A percentile compares a stretch with the other conserved stretches of the same genome.
phyloP scores from a whole-genome alignment of 2,797 vertebrate genomes.

The Capromys pilorides region DNA sequence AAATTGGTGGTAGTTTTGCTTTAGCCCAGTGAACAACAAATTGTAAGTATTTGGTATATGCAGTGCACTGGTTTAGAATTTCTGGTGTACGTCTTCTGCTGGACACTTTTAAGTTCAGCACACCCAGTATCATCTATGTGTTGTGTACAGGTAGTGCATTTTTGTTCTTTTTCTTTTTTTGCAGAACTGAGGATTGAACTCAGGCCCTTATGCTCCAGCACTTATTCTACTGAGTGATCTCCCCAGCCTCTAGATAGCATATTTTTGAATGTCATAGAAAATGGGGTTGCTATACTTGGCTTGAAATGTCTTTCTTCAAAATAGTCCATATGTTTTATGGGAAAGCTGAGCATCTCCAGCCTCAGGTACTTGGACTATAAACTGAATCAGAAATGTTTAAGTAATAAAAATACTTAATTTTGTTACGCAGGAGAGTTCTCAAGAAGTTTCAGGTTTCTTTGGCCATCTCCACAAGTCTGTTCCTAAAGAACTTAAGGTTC shows the following conservation, averaged over 20 bases:
- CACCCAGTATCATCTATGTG: background rate
- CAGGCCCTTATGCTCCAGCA: no score
- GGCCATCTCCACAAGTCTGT: conserved; percentile 9
- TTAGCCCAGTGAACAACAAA: background rate
- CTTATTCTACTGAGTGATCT: no score
- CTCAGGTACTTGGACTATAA: conserved; percentile 25
- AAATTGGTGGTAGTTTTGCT: conserved; percentile 39
- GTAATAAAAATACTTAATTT: conserved; percentile 43
- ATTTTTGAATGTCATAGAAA: conserved; percentile 18
- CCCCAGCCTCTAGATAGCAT: no score
- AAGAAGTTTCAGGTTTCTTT: background rate
- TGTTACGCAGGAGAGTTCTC: background rate
- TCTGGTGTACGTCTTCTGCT: background rate
- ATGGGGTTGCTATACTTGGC: background rate
- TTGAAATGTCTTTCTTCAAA: background rate
- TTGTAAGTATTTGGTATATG: background rate
- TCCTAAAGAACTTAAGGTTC: background rate
- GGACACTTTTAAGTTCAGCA: background rate
- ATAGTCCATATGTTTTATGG: background rate
- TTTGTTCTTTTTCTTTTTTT: background rate
- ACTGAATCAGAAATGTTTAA: conserved; percentile 27
- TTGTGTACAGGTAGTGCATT: background rate
- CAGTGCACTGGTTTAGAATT: background rate
- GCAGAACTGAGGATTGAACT: no score
- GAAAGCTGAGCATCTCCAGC: conserved; percentile 7